These are phyloP conservation scores for Venusia cambrica DNA, from an alignment of 2,888 invertebrate genomes.

Conservation along the genomic window DNA sequence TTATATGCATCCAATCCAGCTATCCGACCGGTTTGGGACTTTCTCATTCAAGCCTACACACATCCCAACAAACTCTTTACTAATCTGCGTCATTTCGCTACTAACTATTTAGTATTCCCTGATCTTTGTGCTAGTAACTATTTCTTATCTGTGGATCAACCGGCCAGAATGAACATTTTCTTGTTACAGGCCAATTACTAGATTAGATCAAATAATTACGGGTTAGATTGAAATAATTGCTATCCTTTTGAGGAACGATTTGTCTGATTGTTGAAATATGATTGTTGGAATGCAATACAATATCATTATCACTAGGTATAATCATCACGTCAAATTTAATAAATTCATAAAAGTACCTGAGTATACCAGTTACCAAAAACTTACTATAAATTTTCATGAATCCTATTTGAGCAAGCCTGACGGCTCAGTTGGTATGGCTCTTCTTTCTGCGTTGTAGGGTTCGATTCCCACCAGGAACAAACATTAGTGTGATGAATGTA, in stretches of 20 bases:
- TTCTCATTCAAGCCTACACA: conserved; percentile 75
- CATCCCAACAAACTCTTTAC: conserved; percentile 8
- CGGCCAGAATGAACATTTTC: conserved; percentile 45
- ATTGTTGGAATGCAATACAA: conserved; percentile 14
- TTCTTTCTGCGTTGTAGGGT: too few species aligned
- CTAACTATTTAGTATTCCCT: conserved; percentile 11
- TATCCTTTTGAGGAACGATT: conserved; percentile 23
- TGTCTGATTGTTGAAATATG: conserved; percentile 22
- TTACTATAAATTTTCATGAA: too few species aligned
- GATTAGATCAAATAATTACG: conserved; percentile 39
- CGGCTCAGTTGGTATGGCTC: too few species aligned
- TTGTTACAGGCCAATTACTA: conserved; percentile 39
- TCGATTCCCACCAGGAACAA: too few species aligned
- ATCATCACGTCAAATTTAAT: too few species aligned
- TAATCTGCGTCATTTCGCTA: conserved; percentile 3
- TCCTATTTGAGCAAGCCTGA: too few species aligned
- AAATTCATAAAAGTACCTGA: too few species aligned
- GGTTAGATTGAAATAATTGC: conserved; percentile 26
- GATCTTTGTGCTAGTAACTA: conserved; percentile 5
- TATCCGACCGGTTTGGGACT: conserved; percentile 71
- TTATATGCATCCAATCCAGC: conserved; percentile 23
- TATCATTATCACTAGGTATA: background rate
- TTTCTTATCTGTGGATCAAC: conserved; percentile 26
- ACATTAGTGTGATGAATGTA: too few species aligned
- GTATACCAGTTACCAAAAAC: too few species aligned